A percentile compares a stretch with the other conserved stretches of the same genome.
phyloP scores from a whole-genome alignment of 2,113 vertebrate species.

The Callaeas wilsoni region DNA sequence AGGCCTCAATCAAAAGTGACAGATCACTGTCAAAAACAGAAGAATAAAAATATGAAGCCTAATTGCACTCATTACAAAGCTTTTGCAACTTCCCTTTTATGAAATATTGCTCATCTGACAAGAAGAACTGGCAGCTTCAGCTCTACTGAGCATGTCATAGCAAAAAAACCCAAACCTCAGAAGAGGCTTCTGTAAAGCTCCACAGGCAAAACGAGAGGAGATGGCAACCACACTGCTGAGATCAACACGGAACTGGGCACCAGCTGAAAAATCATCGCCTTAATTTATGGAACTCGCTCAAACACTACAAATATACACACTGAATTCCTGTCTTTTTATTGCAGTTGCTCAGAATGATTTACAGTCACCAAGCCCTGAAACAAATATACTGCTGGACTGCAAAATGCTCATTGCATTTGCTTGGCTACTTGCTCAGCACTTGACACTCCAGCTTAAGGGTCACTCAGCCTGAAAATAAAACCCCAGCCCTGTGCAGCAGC shows the following conservation, averaged over 20 bases:
- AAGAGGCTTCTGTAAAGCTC: neutral
- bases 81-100: slow-evolving; percentile 33
- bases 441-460: neutral
- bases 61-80: neutral
- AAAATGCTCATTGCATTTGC: fast-evolving
- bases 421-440: neutral
- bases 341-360: neutral
- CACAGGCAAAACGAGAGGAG: neutral
- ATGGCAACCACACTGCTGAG: neutral
- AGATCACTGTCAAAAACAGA: neutral
- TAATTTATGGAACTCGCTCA: neutral
- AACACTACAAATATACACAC: neutral
- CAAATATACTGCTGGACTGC: neutral
- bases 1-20: slow-evolving; percentile 6
- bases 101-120: neutral
- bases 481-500: neutral
- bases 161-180: neutral
- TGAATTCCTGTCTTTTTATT: neutral
- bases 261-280: neutral
- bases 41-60: neutral
- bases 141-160: neutral
- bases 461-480: neutral
- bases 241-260: neutral
- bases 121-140: neutral
- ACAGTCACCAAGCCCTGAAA: neutral